Base-by-base conservation (phyloP, 2,113 vertebrate species). In the Neopipo cinnamomea region DNA sequence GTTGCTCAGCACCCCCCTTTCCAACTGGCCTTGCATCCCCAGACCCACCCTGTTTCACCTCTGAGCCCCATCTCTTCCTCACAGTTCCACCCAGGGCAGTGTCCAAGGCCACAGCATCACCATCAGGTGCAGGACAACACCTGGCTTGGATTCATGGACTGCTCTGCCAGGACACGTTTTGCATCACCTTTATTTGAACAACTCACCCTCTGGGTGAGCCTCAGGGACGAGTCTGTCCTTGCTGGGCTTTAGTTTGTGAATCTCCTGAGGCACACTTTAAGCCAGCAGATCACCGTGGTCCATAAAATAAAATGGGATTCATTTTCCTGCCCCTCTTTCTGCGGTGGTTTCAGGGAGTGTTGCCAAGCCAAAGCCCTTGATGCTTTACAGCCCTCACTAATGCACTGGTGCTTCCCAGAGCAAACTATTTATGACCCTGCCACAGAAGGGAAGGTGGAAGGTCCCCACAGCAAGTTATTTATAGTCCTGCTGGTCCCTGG, bases 341-440 rank as follows among this genome's bases (percentile, higher is more conserved):
- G 58, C 79, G 68, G 67, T 75, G 62, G 30, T 58, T 79, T 53
- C 67, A 62, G 88, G 22, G 50, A 23, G 49, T 80, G 52, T 75
- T 1, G 4, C 71, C 46, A 70, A 85, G 66, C 65, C 73, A 30
- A 31, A 88, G 78, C 62, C 71, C n/a, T n/a, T n/a, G n/a, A n/a
- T n/a, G n/a, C n/a, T 95, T 88, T 83, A 83, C 39, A 68, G 74
- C 82, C 52, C 85, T 85, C 74, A 6, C 75, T 91, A 90, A 90
- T 79, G 93, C 91, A 63, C 56, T 1, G 14, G 90, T 72, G 74
- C 90, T 94, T 81, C 92, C 93, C 92, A 67, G 31, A 87, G 90
- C 58, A 37, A 77, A n/a, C 44, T 22, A 79, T 90, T 95, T 88
- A 65, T 4, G 27, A 5, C 47, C 3, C 0, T 49, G 58, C 49